A percentile compares a stretch with the other conserved stretches of the same genome.
phyloP scores from a whole-genome alignment of 2,888 invertebrate species.

The Glyphotaelius pellucidus region DNA sequence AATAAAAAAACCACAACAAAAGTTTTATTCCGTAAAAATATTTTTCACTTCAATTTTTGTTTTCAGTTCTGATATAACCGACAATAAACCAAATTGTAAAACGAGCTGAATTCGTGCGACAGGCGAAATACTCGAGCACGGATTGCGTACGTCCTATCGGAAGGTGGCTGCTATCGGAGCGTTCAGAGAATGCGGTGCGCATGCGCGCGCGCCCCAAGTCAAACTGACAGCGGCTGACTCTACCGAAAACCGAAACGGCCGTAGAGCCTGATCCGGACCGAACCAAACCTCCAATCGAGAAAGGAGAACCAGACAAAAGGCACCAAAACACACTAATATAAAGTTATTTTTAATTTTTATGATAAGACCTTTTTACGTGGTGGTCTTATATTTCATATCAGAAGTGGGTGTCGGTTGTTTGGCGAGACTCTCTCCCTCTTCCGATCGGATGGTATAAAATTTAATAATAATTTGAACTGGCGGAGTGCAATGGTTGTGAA shows the following conservation, averaged over 20 bases:
- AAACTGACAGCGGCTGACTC: too few species aligned
- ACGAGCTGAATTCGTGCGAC: not conserved
- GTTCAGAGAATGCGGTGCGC: not conserved
- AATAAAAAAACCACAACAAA: not conserved
- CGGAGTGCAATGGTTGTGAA: not conserved
- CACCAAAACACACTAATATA: too few species aligned
- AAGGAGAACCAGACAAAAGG: too few species aligned
- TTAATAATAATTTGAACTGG: too few species aligned
- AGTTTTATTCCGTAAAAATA: not conserved
- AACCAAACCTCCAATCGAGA: too few species aligned
- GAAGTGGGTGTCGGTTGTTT: too few species aligned
- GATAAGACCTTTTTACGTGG: too few species aligned
- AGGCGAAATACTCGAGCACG: not conserved
- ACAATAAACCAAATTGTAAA: not conserved
- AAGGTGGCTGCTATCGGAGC: not conserved
- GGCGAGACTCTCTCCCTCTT: too few species aligned
- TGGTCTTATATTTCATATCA: too few species aligned
- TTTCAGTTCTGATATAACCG: not conserved
- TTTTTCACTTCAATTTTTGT: not conserved
- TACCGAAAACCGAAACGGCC: not conserved
- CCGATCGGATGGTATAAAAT: too few species aligned
- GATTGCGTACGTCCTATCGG: not conserved
- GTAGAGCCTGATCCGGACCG: not conserved
- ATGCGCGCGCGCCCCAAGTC: conserved; percentile 18
- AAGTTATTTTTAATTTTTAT: too few species aligned